Evolutionary conservation across 2,113 vertebrate species (phyloP), one percentile per base, ranked within the genome.

Genomic region (Hiodon tergisus): DNA sequence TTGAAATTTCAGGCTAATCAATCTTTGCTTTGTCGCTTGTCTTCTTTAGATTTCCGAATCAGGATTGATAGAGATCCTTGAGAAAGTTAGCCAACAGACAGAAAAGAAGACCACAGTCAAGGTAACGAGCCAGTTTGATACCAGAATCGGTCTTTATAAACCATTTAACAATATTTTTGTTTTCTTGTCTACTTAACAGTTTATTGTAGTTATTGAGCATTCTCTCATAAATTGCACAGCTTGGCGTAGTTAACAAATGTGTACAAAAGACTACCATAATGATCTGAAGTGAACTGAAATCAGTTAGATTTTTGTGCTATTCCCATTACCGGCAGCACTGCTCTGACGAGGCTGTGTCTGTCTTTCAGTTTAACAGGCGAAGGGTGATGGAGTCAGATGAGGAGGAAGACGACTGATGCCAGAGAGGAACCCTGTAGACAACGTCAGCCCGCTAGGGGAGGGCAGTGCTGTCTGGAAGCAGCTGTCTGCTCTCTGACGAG

Each of bases 371-470:
- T 89, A 98, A 96, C 91, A 94, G 97, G 88, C 93, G 90, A 83
- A 94, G 86, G 88, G 97, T 99, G 78, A 84, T 99, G 97, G 97
- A 99, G 85, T 99, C 97, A 0, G 97, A 99, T 82, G 97, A 99
- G 79, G 97, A 98, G 0, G 96, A 94, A 0, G 93, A 96, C 82
- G 81, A 83, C 69, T 91, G 82, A 73, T 4, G 71, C 31, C 5
- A 79, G 2, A 61, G 65, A 62, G 58, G 75, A 78, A 75, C 57
- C 10, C 65, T 55, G 72, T 16, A 58, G 67, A 75, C 58, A 71
- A 73, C 11, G 17, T n/a, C 58, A 59, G 58, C 58, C 58, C 31
- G 2, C 31, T 31, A 0, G 31, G 69, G 62, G 14, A 57, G 63
- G 68, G n/a, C 77, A 52, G 1, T 50, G 74, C 78, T 67, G 69